These are phyloP conservation scores for Drosophila barbarae DNA, from an alignment of 2,888 invertebrate genomes.

Conservation along the genomic window DNA sequence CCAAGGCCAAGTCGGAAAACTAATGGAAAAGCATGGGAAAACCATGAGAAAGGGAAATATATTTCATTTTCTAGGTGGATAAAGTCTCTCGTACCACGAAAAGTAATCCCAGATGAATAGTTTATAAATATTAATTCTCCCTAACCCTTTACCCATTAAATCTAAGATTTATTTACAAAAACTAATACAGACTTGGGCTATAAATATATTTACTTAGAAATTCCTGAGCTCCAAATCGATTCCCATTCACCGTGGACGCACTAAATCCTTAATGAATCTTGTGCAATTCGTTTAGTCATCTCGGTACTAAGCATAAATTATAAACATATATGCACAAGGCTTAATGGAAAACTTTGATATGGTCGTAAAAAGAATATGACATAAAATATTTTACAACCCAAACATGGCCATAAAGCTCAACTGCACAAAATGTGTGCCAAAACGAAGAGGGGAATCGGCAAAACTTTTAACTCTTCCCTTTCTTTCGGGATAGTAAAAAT, in stretches of 20 bases:
- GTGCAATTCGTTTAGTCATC: constrained; percentile 9
- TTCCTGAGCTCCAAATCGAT: neutral
- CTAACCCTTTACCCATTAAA: neutral
- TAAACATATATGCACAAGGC: constrained; percentile 21
- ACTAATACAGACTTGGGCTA: neutral
- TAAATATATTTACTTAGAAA: constrained; percentile 1
- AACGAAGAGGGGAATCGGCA: constrained; percentile 3
- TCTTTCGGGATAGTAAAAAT: constrained; percentile 27
- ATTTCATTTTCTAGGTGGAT: neutral
- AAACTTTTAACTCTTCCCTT: constrained; percentile 13
- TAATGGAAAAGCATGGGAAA: constrained; percentile 1
- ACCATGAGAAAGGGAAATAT: neutral
- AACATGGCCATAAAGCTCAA: constrained; percentile 26
- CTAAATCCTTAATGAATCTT: constrained; percentile 20
- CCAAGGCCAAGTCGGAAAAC: constrained; percentile 30
- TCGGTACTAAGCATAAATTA: constrained; percentile 28
- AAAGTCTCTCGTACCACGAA: neutral
- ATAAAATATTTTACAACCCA: constrained; percentile 28
- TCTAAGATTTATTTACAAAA: neutral
- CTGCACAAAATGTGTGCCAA: constrained; percentile 3
- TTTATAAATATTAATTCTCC: constrained; percentile 1
- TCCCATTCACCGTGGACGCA: constrained; percentile 1
- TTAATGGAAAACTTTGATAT: constrained; percentile 44
- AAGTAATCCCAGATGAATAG: neutral
- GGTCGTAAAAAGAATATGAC: constrained; percentile 40